Base-by-base conservation (phyloP, 2,888 invertebrate species). In the Rapana venosa region DNA sequence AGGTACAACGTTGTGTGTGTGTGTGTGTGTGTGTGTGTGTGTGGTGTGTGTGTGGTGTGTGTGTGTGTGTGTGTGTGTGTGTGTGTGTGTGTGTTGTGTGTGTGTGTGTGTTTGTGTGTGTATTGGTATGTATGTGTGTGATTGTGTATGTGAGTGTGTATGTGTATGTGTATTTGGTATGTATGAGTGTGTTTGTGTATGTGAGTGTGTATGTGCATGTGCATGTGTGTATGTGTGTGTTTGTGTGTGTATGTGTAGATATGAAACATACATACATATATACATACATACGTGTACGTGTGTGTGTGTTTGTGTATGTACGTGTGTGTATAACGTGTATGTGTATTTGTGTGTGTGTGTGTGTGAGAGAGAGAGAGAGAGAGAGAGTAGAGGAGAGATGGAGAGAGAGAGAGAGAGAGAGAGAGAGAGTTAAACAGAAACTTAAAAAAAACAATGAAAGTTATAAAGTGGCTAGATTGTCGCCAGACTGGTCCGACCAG, bases 1-100 rank as follows among this genome's bases (percentile, higher is more conserved):
- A n/a, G 8, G 74, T n/a, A 26, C 26, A 26, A 22, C 22, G 8
- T 13, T 74, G 74, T 74, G 74, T 74, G 74, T 74, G 74, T 74
- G 74, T 74, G 74, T 74, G 74, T 74, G 74, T 74, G 74, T 74
- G 74, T 74, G n/a, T 74, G 74, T 74, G 74, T 74, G 74, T 74
- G 74, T 74, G 74, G 74, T 74, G 74, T 30, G 26, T 26, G 74
- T 74, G 26, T 32, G n/a, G n/a, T 74, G 26, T 74, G 74, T 74
- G 74, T 74, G 74, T 74, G 74, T 74, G 74, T 74, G 74, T 74
- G 74, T 74, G 74, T 74, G 74, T 74, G 74, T 74, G 74, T 74
- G 74, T 20, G 26, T 26, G 20, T 74, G 74, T 74, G 74, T 74
- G 74, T 74, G 74, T 74, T n/a, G 74, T 74, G 74, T 20, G 26